Conservation (phyloP, 2,113 vertebrate genomes). For the Butastur rufipennis region DNA sequence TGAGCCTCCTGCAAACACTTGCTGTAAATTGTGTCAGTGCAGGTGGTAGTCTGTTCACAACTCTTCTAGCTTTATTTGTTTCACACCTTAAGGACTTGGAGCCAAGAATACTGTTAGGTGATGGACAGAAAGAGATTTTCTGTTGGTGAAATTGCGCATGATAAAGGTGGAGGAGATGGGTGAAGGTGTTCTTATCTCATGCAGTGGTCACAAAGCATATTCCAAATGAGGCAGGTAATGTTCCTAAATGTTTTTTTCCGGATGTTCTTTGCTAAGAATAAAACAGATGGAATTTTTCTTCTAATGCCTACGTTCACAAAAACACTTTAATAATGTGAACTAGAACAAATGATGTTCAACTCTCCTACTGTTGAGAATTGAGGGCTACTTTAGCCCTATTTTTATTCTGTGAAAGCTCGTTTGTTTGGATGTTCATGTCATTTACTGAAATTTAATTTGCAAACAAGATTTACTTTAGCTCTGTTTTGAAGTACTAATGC, state of each 20-base stretch:
- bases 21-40: background rate
- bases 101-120: background rate
- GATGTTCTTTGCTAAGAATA: background rate
- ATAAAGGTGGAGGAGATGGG: background rate
- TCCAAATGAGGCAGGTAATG: background rate
- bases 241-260: background rate
- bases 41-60: background rate
- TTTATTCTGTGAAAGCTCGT: background rate
- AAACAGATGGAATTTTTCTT: background rate
- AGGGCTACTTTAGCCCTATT: background rate
- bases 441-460: conserved; percentile 48
- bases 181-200: background rate
- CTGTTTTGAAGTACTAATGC: conserved; percentile 45
- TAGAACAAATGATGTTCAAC: background rate
- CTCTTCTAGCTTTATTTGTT: background rate
- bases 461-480: conserved; percentile 25
- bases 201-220: background rate
- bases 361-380: background rate
- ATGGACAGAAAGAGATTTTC: background rate
- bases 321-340: background rate
- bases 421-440: conserved; percentile 2
- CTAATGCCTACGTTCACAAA: background rate
- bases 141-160: background rate
- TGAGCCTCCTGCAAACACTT: background rate
- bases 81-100: background rate